These are phyloP conservation scores for Lydus trimaculatus DNA, from an alignment of 2,888 invertebrate genomes.

Conservation along the genomic window DNA sequence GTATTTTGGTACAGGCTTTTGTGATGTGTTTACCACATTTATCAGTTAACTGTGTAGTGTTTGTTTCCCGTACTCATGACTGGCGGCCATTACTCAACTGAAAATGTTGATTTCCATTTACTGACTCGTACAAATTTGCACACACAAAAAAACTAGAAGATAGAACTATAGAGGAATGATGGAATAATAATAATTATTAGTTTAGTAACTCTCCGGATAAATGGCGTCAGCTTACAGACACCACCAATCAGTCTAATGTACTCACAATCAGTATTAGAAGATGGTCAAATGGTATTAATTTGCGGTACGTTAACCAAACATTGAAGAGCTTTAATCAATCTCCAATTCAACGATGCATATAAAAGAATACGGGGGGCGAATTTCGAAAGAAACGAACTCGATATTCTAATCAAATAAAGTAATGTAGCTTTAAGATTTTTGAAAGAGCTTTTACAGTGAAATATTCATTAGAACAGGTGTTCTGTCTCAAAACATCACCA, in stretches of 20 bases:
- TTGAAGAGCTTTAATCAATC: conserved; percentile 34
- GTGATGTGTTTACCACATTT: conserved; percentile 31
- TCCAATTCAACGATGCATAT: conserved; percentile 17
- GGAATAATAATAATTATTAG: not conserved
- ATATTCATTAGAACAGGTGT: not conserved
- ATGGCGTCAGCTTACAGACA: too few relatives aligned
- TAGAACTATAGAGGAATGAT: not conserved
- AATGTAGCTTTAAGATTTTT: not conserved
- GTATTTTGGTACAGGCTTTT: conserved; percentile 21
- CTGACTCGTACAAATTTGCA: not conserved
- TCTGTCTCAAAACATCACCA: not conserved
- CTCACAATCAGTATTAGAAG: conserved; percentile 8
- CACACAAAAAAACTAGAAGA: not conserved
- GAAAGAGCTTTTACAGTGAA: not conserved
- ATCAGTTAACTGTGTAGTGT: conserved; percentile 16
- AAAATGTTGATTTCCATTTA: not conserved
- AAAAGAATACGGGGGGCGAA: not conserved
- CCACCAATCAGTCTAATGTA: conserved; percentile 22
- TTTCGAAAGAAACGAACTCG: not conserved
- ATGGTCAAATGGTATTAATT: conserved; percentile 29
- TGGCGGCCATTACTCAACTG: not conserved
- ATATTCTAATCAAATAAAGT: not conserved
- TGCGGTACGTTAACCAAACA: conserved; percentile 36
- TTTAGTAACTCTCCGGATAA: not conserved
- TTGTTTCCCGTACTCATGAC: not conserved